Conservation (phyloP, 2,797 vertebrate species). For the Thripadectes ignobilis region DNA sequence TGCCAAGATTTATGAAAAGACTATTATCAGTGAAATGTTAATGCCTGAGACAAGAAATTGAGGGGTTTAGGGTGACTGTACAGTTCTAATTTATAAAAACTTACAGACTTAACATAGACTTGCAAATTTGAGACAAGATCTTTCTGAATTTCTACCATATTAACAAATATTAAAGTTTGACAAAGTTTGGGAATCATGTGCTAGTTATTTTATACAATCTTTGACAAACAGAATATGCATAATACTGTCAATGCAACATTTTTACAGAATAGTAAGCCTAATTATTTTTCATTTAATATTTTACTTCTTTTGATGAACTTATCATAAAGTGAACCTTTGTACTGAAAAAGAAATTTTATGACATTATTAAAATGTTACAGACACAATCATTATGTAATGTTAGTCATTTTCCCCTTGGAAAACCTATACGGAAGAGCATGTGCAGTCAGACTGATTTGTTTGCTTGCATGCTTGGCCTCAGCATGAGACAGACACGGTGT, state of each 20-base stretch:
- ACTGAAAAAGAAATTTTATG: not conserved
- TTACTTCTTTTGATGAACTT: not conserved
- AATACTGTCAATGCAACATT: not conserved
- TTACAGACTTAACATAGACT: conserved; percentile 11
- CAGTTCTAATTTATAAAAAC: conserved; percentile 19
- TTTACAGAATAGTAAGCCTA: not conserved
- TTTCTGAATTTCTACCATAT: not conserved
- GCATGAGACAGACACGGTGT: not conserved
- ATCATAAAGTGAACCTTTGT: not conserved
- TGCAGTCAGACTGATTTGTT: not conserved
- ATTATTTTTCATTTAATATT: not conserved
- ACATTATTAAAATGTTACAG: not conserved
- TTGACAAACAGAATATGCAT: not conserved
- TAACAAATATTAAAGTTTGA: not conserved
- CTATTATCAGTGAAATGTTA: conserved; percentile 69
- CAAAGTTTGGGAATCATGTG: not conserved
- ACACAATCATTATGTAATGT: not conserved
- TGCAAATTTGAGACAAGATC: not conserved
- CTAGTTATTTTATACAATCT: not conserved
- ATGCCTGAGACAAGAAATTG: conserved; percentile 42
- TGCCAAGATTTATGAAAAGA: conserved; percentile 72
- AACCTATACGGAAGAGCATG: not conserved
- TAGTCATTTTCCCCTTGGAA: not conserved
- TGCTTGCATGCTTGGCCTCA: not conserved
- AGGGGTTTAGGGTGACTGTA: not conserved